phyloP scores from a whole-genome alignment of 2,113 vertebrate genomes.

The Eretmochelys imbricata region DNA sequence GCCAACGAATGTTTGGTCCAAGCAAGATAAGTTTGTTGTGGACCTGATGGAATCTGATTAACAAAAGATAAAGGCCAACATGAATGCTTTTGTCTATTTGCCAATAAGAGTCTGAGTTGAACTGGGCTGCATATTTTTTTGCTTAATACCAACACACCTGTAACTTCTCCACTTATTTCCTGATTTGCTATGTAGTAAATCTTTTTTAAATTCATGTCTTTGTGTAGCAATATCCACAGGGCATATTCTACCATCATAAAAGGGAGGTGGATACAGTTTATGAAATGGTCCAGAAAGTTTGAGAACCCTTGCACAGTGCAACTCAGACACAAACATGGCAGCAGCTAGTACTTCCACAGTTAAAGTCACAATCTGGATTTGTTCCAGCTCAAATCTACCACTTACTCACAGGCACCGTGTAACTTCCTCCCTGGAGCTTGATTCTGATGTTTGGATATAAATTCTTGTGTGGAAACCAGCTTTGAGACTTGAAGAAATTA shows the following conservation, averaged over 20 bases:
- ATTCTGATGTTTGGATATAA: neutral
- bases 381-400: conserved; percentile 20
- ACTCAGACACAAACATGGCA: conserved; percentile 12
- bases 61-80: neutral
- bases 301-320: neutral
- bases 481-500: neutral
- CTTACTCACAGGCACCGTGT: conserved; percentile 63
- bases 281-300: conserved; percentile 3
- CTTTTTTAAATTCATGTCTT: neutral
- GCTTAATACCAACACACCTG: rapidly evolving
- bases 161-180: neutral
- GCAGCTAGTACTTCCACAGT: conserved; percentile 57
- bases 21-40: neutral
- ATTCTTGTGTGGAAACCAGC: neutral
- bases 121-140: neutral
- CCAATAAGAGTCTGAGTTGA: neutral
- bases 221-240: neutral
- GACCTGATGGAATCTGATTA: neutral
- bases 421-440: conserved; percentile 25
- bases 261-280: neutral
- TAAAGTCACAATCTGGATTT: neutral
- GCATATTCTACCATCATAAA: neutral
- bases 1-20: neutral
- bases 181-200: neutral
- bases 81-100: neutral